phyloP scores from a whole-genome alignment of 2,113 vertebrate genomes.

The Nyctibius bracteatus region DNA sequence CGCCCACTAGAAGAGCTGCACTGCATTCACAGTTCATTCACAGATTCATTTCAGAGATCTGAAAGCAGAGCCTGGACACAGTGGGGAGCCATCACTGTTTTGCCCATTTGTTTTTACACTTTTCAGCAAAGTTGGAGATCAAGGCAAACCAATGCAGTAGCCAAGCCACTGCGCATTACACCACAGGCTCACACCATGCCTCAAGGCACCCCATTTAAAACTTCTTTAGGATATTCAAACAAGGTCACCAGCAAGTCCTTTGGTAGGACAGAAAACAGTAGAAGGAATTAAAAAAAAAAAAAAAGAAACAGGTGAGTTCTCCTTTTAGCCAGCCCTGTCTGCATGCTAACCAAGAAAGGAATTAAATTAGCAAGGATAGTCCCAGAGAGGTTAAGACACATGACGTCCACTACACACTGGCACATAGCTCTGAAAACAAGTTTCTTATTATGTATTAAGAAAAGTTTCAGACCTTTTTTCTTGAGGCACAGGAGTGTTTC shows the following conservation, averaged over 20 bases:
- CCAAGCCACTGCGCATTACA: accelerated
- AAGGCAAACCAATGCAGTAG: background rate
- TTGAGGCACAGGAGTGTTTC: background rate
- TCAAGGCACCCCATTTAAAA: background rate
- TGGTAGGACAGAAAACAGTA: background rate
- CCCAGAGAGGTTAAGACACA: background rate
- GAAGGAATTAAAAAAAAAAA: background rate
- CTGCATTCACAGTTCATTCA: background rate
- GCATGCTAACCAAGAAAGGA: background rate
- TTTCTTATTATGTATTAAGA: background rate
- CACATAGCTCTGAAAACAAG: background rate
- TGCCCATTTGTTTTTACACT: background rate
- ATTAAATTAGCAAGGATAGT: background rate
- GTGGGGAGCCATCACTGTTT: background rate
- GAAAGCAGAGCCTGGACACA: background rate
- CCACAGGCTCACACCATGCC: background rate
- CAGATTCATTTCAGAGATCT: background rate
- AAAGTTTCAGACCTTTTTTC: background rate
- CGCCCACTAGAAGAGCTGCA: background rate
- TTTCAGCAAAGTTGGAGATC: background rate
- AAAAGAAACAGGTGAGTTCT: background rate
- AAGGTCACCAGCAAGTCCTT: background rate
- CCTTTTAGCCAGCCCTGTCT: background rate
- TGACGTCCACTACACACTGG: background rate
- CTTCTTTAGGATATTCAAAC: background rate